Conservation (phyloP, 2,888 invertebrate species). For the Sericinus montela region DNA sequence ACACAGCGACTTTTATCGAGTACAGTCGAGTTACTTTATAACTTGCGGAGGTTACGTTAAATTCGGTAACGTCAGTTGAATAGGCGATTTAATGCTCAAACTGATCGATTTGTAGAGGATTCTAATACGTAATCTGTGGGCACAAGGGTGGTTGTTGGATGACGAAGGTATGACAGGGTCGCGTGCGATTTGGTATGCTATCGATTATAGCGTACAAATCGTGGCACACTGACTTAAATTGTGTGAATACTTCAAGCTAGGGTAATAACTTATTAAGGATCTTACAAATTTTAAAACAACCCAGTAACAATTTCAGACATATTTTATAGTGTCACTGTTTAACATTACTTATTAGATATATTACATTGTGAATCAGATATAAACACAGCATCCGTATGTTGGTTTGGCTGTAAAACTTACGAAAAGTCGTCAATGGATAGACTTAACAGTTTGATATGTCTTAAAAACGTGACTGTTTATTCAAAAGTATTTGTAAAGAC, state of each 20-base stretch:
- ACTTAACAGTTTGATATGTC: too few species aligned
- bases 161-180: constrained; percentile 28
- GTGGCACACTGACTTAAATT: constrained; percentile 47
- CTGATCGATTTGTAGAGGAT: constrained; percentile 3
- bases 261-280: constrained; percentile 11
- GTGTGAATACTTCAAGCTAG: constrained; percentile 19
- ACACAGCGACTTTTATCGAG: background rate
- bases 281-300: background rate
- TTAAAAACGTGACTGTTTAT: too few species aligned
- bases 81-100: constrained; percentile 2
- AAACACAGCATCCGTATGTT: too few species aligned
- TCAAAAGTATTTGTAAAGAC: too few species aligned
- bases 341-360: too few species aligned
- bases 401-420: too few species aligned
- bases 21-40: constrained; percentile 2
- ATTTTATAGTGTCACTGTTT: background rate
- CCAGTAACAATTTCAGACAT: background rate
- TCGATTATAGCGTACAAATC: constrained; percentile 43
- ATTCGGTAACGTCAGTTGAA: constrained; percentile 14
- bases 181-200: constrained; percentile 34
- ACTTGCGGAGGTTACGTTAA: constrained; percentile 7
- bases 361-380: too few species aligned
- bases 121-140: constrained; percentile 18
- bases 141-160: constrained; percentile 22
- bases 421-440: too few species aligned